These are phyloP conservation scores for Protomyctophum bolini DNA, from an alignment of 2,113 vertebrate genomes.

Conservation along the genomic window DNA sequence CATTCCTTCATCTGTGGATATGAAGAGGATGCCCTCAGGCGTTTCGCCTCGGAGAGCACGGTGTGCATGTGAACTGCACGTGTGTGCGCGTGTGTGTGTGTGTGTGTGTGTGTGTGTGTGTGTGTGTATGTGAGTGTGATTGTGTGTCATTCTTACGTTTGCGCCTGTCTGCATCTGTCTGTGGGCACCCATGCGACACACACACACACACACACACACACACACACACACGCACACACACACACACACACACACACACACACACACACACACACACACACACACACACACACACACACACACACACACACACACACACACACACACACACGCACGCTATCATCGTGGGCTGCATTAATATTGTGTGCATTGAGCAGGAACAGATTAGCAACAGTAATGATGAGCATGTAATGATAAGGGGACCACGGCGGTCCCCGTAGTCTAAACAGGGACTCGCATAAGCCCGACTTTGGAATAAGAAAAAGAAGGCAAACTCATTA, in stretches of 20 bases:
- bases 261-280: constrained; percentile 1
- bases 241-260: constrained; percentile 24
- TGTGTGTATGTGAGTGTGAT: constrained; percentile 5
- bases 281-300: constrained; percentile 18
- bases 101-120: neutral
- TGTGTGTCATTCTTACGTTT: constrained; percentile 27
- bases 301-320: constrained; percentile 2
- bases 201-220: constrained; percentile 2
- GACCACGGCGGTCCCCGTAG: constrained; percentile 63
- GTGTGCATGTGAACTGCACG: constrained; percentile 18
- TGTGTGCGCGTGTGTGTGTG: constrained; percentile 20
- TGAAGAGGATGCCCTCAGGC: constrained; percentile 3
- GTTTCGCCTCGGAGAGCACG: neutral
- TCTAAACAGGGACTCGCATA: constrained; percentile 65
- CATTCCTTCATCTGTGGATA: neutral
- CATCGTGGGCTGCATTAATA: constrained; percentile 71
- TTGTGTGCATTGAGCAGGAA: constrained; percentile 72
- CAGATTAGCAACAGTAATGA: constrained; percentile 77
- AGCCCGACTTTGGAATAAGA: constrained; percentile 61
- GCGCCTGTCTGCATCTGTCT: constrained; percentile 53
- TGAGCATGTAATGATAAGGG: constrained; percentile 75
- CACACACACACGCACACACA: constrained; percentile 23
- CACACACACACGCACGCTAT: constrained; percentile 50
- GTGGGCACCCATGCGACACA: too few relatives aligned
- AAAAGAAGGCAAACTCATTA: constrained; percentile 67